phyloP scores from a whole-genome alignment of 2,113 vertebrate genomes.

The Recurvirostra avosetta region DNA sequence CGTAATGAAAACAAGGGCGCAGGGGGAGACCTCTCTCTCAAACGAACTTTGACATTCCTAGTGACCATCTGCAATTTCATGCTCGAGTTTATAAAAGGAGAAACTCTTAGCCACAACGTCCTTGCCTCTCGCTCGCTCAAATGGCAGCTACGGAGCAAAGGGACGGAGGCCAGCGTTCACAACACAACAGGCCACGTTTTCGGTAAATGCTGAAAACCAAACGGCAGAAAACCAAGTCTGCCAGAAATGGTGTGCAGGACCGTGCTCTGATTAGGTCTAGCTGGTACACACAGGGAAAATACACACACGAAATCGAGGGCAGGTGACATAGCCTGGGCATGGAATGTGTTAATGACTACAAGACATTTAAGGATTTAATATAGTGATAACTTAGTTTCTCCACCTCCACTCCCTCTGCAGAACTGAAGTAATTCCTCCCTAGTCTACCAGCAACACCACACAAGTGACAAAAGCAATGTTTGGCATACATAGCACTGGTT shows the following conservation, averaged over 20 bases:
- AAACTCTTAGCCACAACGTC: neutral
- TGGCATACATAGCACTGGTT: neutral
- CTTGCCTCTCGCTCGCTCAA: neutral
- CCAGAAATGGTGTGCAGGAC: neutral
- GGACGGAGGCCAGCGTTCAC: neutral
- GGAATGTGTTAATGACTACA: accelerated
- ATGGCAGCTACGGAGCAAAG: neutral
- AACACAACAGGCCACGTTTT: neutral
- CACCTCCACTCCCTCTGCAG: neutral
- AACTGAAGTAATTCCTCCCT: neutral
- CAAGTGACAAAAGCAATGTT: neutral
- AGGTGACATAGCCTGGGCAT: neutral
- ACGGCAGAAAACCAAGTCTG: neutral
- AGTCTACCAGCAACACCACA: neutral
- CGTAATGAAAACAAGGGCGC: neutral
- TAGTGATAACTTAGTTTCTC: neutral
- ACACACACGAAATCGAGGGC: neutral
- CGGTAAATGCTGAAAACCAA: neutral
- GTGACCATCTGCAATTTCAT: neutral
- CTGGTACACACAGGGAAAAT: neutral
- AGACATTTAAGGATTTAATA: neutral
- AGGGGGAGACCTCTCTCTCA: neutral
- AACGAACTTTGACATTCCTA: neutral
- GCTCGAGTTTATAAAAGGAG: neutral
- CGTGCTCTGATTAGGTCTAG: neutral